Evolutionary conservation across 2,113 vertebrate genomes (phyloP).

Genomic region (Aegotheles bennettii): DNA sequence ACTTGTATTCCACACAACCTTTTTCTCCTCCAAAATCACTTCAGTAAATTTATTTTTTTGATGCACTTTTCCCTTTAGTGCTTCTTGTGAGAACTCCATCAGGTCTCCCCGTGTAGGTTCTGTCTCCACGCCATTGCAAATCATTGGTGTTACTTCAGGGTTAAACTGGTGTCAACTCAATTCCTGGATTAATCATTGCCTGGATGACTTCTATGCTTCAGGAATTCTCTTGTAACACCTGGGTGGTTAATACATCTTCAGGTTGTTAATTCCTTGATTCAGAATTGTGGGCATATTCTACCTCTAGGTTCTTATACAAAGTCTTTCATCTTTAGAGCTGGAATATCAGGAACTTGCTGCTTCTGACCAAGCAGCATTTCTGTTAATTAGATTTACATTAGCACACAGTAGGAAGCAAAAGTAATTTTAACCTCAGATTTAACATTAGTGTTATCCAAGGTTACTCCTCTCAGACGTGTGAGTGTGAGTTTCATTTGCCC

Average conservation of each 20-base stretch:
- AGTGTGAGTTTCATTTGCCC: neutral
- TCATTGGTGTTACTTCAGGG: neutral
- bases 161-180: neutral
- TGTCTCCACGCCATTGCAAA: neutral
- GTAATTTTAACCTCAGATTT: slow-evolving; percentile 1
- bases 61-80: neutral
- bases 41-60: neutral
- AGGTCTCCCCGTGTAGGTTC: neutral
- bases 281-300: neutral
- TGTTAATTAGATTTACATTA: slow-evolving; percentile 29
- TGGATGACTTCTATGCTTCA: neutral
- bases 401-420: neutral
- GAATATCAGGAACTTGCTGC: neutral
- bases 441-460: neutral
- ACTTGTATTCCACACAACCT: neutral
- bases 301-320: neutral
- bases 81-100: neutral
- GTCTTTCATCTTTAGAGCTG: neutral
- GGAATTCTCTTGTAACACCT: neutral
- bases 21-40: neutral
- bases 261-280: neutral
- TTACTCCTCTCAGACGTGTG: neutral
- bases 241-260: neutral
- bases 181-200: neutral
- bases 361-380: neutral